Evolutionary conservation across 2,113 vertebrate genomes (phyloP), one percentile per base, ranked within the genome.

Genomic region (Micromys minutus): DNA sequence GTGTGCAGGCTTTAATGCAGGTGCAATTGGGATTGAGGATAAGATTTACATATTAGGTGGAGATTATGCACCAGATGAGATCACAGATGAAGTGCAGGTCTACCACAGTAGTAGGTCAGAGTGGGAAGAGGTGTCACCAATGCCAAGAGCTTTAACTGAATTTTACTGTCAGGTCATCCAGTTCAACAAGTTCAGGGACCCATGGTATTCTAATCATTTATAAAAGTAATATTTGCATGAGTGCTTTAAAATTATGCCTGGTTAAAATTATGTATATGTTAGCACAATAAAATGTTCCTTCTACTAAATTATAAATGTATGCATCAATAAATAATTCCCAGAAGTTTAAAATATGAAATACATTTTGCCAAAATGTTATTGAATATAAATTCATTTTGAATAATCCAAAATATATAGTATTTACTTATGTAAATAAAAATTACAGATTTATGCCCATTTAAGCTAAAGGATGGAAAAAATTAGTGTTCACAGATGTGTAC

Each of bases 1-100:
- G 97, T 99, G 99, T 0, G 99, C 99, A 81, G 99, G 99, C 7
- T 99, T 99, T 98, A 99, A 99, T 89, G 99, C 99, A 34, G 99
- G 99, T 45, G 99, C 99, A 50, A 98, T 99, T 96, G 99, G 99
- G 16, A 98, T 99, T 93, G 99, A 98, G 97, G 99, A 99, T 97
- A 99, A 99, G 98, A 99, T 99, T 97, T 99, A 99, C 96, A 99
- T 99, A 96, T 97, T 99, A 94, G 99, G 99, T 19, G 99, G 99
- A 42, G 99, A 99, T 98, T 99, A 99, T 90, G 99, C 99, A 67
- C 99, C 99, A 5, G 99, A 99, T 81, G 99, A 99, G 98, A 99
- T 99, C 97, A 99, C 99, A 22, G 99, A 99, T 86, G 99, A 99
- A 97, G 99, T 99, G 36, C 99, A 99, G 98, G 99, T 99, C 94